phyloP scores from a whole-genome alignment of 1,140 invertebrate genomes.

The Odontomachus brunneus region DNA sequence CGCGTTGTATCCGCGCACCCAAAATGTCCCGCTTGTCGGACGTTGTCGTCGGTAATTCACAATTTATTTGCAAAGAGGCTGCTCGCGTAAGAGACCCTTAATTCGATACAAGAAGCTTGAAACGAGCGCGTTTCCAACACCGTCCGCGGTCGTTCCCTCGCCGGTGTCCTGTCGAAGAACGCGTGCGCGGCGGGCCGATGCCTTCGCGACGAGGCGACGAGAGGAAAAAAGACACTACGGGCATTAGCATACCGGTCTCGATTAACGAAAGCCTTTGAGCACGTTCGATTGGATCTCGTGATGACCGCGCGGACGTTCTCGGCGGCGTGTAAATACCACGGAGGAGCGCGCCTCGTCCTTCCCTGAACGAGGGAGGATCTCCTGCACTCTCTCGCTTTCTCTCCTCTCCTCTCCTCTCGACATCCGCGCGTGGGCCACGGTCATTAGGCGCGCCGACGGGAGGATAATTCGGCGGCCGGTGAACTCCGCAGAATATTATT shows the following conservation, averaged over 20 bases:
- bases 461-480: slow-evolving; percentile 26
- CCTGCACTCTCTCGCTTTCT: too few species aligned
- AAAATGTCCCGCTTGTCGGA: too few species aligned
- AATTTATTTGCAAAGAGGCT: neutral
- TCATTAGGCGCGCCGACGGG: slow-evolving; percentile 17
- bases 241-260: neutral
- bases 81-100: neutral
- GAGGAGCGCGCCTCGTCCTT: neutral
- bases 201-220: too few species aligned
- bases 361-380: too few species aligned
- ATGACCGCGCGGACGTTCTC: neutral
- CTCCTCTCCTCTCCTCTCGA: neutral
- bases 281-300: neutral
- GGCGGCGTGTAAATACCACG: neutral
- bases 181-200: neutral
- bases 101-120: neutral
- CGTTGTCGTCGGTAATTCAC: neutral
- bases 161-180: neutral
- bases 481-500: slow-evolving; percentile 27
- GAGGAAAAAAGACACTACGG: neutral
- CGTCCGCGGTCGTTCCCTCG: neutral
- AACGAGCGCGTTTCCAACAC: neutral
- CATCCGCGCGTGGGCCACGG: neutral
- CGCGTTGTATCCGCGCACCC: too few species aligned
- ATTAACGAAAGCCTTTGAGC: neutral